A percentile compares a stretch with the other conserved stretches of the same genome.
Evolutionary conservation across 2,113 vertebrate species (phyloP).

Genomic region (Hemiprocne comata): DNA sequence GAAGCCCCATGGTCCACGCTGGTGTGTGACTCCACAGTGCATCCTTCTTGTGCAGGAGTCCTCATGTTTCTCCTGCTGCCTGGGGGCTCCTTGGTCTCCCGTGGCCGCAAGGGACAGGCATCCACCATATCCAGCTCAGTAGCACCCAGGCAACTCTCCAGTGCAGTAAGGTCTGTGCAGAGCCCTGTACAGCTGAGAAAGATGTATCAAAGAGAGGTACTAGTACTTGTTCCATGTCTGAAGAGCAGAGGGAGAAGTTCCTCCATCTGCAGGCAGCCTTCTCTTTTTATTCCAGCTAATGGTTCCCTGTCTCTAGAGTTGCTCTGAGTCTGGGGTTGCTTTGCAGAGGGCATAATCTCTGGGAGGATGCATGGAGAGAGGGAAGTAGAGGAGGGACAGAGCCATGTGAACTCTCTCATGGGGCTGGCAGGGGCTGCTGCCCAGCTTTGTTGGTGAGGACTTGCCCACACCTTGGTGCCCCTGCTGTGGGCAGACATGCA

Average conservation of each 20-base stretch:
- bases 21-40: neutral
- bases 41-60: neutral
- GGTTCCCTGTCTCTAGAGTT: neutral
- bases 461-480: neutral
- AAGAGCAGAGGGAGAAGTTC: neutral
- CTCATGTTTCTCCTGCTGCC: neutral
- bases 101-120: fast-evolving
- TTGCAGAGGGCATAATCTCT: fast-evolving
- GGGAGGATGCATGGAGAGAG: neutral
- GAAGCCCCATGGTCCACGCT: neutral
- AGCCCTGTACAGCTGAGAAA: neutral
- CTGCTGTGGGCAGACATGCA: neutral
- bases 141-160: neutral
- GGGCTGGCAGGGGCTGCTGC: neutral
- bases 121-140: neutral
- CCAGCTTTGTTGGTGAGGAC: fast-evolving
- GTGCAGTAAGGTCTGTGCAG: neutral
- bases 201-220: neutral
- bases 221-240: neutral
- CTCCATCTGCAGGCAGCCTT: neutral
- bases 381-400: neutral
- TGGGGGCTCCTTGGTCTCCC: neutral
- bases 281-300: neutral
- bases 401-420: fast-evolving
- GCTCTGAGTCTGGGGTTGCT: neutral